Base-by-base conservation (phyloP, 2,113 vertebrate genomes). In the Hylia prasina region DNA sequence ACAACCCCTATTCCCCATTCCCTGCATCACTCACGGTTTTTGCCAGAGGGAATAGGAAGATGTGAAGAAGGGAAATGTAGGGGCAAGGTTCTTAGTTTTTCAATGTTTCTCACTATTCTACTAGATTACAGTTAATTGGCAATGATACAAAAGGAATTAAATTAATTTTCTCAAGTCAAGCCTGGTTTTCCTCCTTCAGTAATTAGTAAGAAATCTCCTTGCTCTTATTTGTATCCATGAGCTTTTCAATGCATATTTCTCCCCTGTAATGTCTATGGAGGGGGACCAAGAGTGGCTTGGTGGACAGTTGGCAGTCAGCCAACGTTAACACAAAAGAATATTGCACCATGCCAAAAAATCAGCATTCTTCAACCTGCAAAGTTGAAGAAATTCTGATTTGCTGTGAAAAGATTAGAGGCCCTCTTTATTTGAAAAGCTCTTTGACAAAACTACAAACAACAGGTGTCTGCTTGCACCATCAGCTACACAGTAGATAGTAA, bases 1-100 rank as follows among this genome's bases (percentile, higher is more conserved):
- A 40, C 0, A 0, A 31, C 0, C 15, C 9, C 40, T 13, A 15
- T 18, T 68, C 12, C 9, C 39, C 2, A 3, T 11, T 5, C 21
- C 13, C 25, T 23, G 4, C 0, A 0, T 18, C 0, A 6, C 24
- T 47, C 70, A 47, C 45, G 33, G 9, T 19, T 27, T 50, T 15
- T 39, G 45, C 1, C 1, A 10, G n/a, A 9, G 7, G 23, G 3
- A 24, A 72, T 15, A 25, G 15, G 8, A 69, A 87, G 7, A n/a
- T 65, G 6, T 37, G 18, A 83, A 70, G 33, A 75, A 76, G 19
- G 7, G 6, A 60, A 10, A 12, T 3, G 28, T 15, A 70, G 10
- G 11, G 19, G 14, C 7, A 80, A 80, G 13, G 10, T 1, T 18
- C 51, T n/a, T 40, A 54, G 13, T 45, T 79, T 78, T 61, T 10